Percentiles rank a stretch among this genome's conserved stretches.
Conservation (phyloP, 2,888 invertebrate species). For the Hybos culiciformis region DNA sequence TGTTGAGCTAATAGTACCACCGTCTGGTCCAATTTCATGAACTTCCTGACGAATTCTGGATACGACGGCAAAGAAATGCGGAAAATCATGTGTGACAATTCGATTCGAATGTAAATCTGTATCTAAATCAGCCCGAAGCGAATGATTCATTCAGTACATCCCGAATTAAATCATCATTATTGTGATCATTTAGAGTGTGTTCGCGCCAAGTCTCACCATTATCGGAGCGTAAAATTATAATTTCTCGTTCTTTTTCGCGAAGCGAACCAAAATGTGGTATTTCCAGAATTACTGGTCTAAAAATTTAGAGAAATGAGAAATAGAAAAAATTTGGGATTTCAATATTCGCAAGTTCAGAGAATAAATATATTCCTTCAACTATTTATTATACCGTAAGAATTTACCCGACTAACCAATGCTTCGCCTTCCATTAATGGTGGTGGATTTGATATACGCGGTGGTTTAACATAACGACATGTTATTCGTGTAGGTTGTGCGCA, state of each 20-base stretch:
- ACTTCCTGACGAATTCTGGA: slow-evolving; percentile 93
- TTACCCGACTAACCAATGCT: slow-evolving; percentile 87
- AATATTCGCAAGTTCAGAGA: background rate
- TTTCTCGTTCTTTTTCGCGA: slow-evolving; percentile 87
- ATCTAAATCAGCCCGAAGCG: slow-evolving; percentile 66
- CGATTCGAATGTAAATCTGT: slow-evolving; percentile 86
- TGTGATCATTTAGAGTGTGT: slow-evolving; percentile 54
- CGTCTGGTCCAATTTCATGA: slow-evolving; percentile 92
- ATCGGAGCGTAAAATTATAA: slow-evolving; percentile 89
- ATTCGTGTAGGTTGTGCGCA: slow-evolving; percentile 92
- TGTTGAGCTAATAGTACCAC: slow-evolving; percentile 89
- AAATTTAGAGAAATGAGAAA: background rate
- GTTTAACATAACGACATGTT: slow-evolving; percentile 83
- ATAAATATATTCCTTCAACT: background rate
- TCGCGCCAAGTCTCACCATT: slow-evolving; percentile 98
- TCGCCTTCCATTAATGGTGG: slow-evolving; percentile 98
- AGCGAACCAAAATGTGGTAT: slow-evolving; percentile 96
- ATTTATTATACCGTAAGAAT: too few species aligned
- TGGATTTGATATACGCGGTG: slow-evolving; percentile 52
- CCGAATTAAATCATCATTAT: slow-evolving; percentile 70
- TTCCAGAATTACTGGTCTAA: slow-evolving; percentile 81
- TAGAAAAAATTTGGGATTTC: background rate
- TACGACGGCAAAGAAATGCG: slow-evolving; percentile 94
- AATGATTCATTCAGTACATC: slow-evolving; percentile 77
- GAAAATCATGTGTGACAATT: slow-evolving; percentile 92